Conservation (phyloP, 1,140 invertebrate species). For the Heliothis virescens region DNA sequence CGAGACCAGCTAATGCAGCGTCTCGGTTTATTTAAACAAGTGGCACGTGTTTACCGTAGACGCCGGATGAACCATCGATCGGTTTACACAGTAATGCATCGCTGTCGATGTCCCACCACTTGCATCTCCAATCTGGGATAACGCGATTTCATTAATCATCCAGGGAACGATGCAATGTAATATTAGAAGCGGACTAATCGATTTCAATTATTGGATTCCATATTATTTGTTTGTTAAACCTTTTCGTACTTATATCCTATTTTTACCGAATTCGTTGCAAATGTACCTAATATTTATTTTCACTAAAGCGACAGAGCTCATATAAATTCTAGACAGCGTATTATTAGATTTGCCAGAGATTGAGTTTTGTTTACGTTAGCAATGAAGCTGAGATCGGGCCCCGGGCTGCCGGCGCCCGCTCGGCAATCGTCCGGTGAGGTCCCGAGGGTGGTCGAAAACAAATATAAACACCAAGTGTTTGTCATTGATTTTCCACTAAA, state of each 20-base stretch:
- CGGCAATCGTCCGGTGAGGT: slow-evolving; percentile 48
- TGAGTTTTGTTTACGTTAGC: slow-evolving; percentile 77
- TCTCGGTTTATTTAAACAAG: slow-evolving; percentile 84
- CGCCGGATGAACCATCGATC: slow-evolving; percentile 84
- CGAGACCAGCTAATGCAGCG: slow-evolving; percentile 82
- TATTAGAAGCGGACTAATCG: not conserved
- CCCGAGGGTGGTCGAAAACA: slow-evolving; percentile 71
- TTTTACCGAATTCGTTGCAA: not conserved
- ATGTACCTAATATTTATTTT: not conserved
- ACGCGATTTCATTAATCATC: slow-evolving; percentile 17
- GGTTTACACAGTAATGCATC: slow-evolving; percentile 82
- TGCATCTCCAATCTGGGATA: slow-evolving; percentile 56
- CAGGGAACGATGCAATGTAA: not conserved
- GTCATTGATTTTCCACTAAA: slow-evolving; percentile 81
- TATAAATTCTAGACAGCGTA: slow-evolving; percentile 55
- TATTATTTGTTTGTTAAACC: not conserved
- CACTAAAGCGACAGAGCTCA: not conserved
- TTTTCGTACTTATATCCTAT: not conserved
- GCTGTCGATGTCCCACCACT: slow-evolving; percentile 77
- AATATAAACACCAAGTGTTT: slow-evolving; percentile 77
- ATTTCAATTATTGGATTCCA: not conserved
- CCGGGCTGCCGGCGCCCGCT: slow-evolving; percentile 52
- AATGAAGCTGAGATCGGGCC: slow-evolving; percentile 66
- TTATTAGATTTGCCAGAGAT: slow-evolving; percentile 77
- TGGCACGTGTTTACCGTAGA: slow-evolving; percentile 82